These are phyloP conservation scores for Diabrotica undecimpunctata DNA, from an alignment of 1,140 invertebrate genomes.

Conservation along the genomic window DNA sequence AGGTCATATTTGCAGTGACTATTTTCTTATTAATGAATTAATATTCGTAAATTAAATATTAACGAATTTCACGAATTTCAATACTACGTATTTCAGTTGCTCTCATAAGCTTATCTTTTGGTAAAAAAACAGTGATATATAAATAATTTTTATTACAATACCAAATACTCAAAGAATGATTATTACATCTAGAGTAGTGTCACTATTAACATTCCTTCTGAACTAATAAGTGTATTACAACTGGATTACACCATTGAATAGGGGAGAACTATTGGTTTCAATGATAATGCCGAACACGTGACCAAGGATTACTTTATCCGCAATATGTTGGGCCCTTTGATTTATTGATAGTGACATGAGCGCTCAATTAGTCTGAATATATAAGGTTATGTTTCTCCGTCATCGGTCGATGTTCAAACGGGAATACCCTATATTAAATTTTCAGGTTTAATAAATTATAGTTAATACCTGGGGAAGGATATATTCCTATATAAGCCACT, in stretches of 20 bases:
- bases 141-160: too few species aligned
- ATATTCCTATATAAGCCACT: too few species aligned
- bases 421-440: too few species aligned
- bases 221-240: slow-evolving; percentile 32
- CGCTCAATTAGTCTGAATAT: slow-evolving; percentile 36
- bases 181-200: slow-evolving; percentile 12
- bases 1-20: too few species aligned
- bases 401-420: not conserved
- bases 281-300: slow-evolving; percentile 39
- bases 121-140: too few species aligned
- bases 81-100: too few species aligned
- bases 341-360: slow-evolving; percentile 40
- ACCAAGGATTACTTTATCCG: slow-evolving; percentile 34
- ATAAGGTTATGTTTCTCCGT: slow-evolving; percentile 3
- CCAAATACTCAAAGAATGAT: not conserved
- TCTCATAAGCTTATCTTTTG: too few species aligned
- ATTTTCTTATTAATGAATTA: too few species aligned
- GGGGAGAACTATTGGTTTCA: slow-evolving; percentile 31
- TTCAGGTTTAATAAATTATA: too few species aligned
- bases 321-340: slow-evolving; percentile 37
- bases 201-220: slow-evolving; percentile 14
- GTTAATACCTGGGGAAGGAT: too few species aligned
- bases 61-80: too few species aligned
- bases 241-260: slow-evolving; percentile 29
- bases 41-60: too few species aligned